Evolutionary conservation across 2,797 vertebrate species (phyloP).

Genomic region (Lacerta bilineata): DNA sequence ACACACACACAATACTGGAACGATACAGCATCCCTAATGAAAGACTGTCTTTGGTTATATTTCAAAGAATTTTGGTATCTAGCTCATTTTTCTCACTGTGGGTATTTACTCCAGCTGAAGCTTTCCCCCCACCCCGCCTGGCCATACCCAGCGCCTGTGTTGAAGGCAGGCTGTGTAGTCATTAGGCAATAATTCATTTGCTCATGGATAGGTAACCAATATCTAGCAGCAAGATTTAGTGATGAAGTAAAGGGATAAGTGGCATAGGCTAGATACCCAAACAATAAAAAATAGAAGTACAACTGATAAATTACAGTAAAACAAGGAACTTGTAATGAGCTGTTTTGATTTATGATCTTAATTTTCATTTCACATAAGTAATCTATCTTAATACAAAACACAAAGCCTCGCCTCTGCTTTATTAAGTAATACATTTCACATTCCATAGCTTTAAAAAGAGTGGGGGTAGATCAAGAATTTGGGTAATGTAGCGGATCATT

Average conservation of each 20-base stretch:
- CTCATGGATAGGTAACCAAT: background rate
- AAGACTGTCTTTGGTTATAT: background rate
- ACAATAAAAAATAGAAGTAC: slow-evolving; percentile 51
- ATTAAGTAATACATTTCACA: slow-evolving; percentile 67
- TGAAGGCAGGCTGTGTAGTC: background rate
- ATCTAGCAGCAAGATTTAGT: slow-evolving; percentile 18
- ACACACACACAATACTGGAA: background rate
- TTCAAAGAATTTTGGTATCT: background rate
- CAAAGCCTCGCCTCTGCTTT: slow-evolving; percentile 63
- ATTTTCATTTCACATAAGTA: slow-evolving; percentile 74
- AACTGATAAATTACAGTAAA: slow-evolving; percentile 68
- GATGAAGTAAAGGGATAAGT: slow-evolving; percentile 29
- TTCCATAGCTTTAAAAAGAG: slow-evolving; percentile 56
- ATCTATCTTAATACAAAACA: slow-evolving; percentile 74
- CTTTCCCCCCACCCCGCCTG: background rate
- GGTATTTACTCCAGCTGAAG: background rate
- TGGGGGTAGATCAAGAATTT: slow-evolving; percentile 47
- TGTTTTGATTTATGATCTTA: slow-evolving; percentile 76
- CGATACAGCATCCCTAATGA: background rate
- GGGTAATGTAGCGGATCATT: slow-evolving; percentile 65
- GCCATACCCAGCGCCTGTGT: background rate
- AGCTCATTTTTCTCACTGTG: background rate
- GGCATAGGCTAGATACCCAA: slow-evolving; percentile 37
- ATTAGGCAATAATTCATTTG: slow-evolving; percentile 24
- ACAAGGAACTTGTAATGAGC: slow-evolving; percentile 61